These are phyloP conservation scores for Bemisia tabaci DNA, from an alignment of 1,140 invertebrate species.

Conservation along the genomic window DNA sequence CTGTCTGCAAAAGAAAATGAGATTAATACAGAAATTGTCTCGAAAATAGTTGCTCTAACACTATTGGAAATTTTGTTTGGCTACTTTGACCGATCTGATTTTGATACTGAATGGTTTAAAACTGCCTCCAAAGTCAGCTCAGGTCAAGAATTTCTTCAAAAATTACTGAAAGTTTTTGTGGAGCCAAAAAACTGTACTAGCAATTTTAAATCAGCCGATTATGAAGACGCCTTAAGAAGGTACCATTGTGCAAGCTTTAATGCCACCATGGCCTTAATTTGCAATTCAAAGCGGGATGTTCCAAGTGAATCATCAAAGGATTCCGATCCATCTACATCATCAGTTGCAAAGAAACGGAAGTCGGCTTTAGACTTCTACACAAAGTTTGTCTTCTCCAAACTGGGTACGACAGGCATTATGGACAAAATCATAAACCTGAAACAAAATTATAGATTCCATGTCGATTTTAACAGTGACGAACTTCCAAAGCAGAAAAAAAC, in stretches of 20 bases:
- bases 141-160: too few species aligned
- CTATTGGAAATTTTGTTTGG: not conserved
- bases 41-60: not conserved
- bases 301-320: too few species aligned
- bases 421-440: not conserved
- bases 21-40: not conserved
- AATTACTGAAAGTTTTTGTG: too few species aligned
- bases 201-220: too few species aligned
- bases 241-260: not conserved
- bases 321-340: too few species aligned
- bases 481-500: not conserved
- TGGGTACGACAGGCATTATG: not conserved
- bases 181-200: too few species aligned
- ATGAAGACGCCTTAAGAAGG: not conserved
- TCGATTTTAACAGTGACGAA: not conserved
- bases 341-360: not conserved
- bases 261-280: not conserved
- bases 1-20: too few species aligned
- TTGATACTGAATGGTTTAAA: not conserved
- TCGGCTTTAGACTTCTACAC: not conserved
- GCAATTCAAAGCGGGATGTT: not conserved
- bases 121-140: too few species aligned
- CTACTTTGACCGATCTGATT: not conserved
- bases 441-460: not conserved
- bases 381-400: not conserved